Base-by-base conservation (phyloP, 2,113 vertebrate genomes). In the Semnornis frantzii region DNA sequence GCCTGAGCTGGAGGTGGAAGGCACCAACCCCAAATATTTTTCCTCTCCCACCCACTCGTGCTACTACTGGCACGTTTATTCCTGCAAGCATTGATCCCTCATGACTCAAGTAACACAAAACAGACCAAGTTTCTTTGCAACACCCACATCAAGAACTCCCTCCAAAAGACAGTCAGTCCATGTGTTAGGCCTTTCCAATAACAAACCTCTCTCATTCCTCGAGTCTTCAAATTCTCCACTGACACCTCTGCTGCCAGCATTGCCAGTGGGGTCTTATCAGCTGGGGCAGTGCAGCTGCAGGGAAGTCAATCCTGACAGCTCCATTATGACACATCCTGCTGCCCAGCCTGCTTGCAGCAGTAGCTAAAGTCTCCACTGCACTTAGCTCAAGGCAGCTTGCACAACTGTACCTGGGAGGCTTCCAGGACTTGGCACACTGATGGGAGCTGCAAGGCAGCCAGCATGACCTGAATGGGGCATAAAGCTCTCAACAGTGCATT, bases 21-120 rank as follows among this genome's bases (percentile, higher is more conserved):
- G 81, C 64, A 92, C 62, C 73, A 96, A n/a, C 70, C 82, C 60
- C 72, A 66, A 68, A 71, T 77, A 63, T 42, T 87, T 92, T 82
- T 90, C 66, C 30, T 73, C 39, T 89, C 85, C 65, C 78, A 66
- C 84, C 58, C 66, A 72, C 74, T 93, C 72, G 10, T n/a, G 24
- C 66, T 76, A 20, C 71, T 86, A 27, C 70, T 24, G 34, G 64
- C 78, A 78, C 18, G 3, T 87, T 93, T 84, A 64, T 34, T 94
- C 59, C 62, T 92, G 74, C 73, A 57, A 77, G 64, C 54, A 21
- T 37, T 44, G 37, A 81, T 87, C 27, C 42, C 72, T 84, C 1
- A 3, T 85, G 77, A 92, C 68, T 94, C 74, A 92, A 84, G 60
- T 34, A 80, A 64, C 25, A 68, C 23, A 46, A 64, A 89, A 27